Base-by-base conservation (phyloP, 23 tunicate species). In the Corella eumyota region DNA sequence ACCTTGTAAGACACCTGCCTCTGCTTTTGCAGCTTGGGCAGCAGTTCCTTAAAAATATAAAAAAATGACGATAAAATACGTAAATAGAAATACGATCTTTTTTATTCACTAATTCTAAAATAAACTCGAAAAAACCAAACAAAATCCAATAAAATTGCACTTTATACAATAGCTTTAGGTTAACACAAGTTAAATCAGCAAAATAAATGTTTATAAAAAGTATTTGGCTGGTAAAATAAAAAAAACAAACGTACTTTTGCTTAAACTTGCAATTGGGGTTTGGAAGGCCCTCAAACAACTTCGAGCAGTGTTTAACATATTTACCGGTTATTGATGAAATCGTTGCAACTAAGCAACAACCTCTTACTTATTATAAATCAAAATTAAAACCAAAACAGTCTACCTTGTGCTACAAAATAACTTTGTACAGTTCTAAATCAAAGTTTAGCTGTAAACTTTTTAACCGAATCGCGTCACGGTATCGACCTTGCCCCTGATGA, bases 301-400 rank as follows among this genome's bases (percentile, higher is more conserved):
- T 44, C 95, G 62, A 44, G 79, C 95, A 23, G 95, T 60, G 62
- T 85, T 77, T 64, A 85, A 58, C 95, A 85, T 85, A 9, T 4
- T 71, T 28, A 22, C 47, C 34, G 19, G n/a, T 30, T 20, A 58
- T 1, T 20, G 38, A 59, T 25, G 26, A 28, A 15, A 28, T 5
- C 59, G 51, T 21, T 37, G 38, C 52, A 32, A 4, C 17, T n/a
- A 1, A 17, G 44, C 38, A 62, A 62, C 33, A 35, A 35, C 68
- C n/a, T 34, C 68, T 22, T 25, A 51, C 35, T 50, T 31, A 37
- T 49, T 32, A 45, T 59, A 29, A 47, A 50, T 15, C 57, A 4
- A 45, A 7, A 20, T 27, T 48, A 66, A 66, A 48, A 40, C 40
- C 19, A 29, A 49, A 47, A 49, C n/a, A 49, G 22, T 28, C 32